Base-by-base conservation (phyloP, 1,140 invertebrate genomes). In the Macrobrachium rosenbergii region DNA sequence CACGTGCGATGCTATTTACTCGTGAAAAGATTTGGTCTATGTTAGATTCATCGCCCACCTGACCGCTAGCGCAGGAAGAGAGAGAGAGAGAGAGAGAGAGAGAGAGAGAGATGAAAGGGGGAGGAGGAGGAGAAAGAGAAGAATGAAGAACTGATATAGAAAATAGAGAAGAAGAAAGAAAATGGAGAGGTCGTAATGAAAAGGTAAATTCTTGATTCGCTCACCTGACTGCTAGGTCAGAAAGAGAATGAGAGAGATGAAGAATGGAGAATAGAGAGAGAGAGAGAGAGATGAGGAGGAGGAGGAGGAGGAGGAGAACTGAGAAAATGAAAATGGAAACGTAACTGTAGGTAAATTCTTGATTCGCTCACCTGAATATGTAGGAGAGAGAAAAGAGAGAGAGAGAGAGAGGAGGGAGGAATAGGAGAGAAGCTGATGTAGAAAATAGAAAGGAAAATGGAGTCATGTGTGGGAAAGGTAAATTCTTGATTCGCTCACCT, bases 1-100 rank as follows among this genome's bases (percentile, higher is more conserved):
- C 82, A 84, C 82, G 82, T 84, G 45, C 37, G 59, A 0, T 16
- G 73, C 23, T 84, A 84, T 84, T 84, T 84, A 77, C 82, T 77
- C 82, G 76, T 78, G 83, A 85, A 85, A 85, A 85, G 76, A 85
- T 79, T 85, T 79, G 63, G 83, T 78, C n/a, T 17, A 58, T 79
- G 75, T 79, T 79, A 78, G 75, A 77, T 75, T 76, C 83, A 63
- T 52, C 60, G 75, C n/a, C 17, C 43, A 78, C 19, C n/a, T 79
- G 76, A 14, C n/a, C n/a, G 58, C n/a, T 58, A 7, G 52, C 45
- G 17, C 21, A 23, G 21, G 52, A 16, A 17, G 67, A 28, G 52
- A 21, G 69, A 14, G 52, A 75, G 82, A 58, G 60, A 28, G 69
- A 37, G 37, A 17, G 52, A 7, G n/a, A 28, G 23, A 37, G 19